These are phyloP conservation scores for Guaruba guarouba DNA, from an alignment of 2,113 vertebrate genomes.

Conservation along the genomic window DNA sequence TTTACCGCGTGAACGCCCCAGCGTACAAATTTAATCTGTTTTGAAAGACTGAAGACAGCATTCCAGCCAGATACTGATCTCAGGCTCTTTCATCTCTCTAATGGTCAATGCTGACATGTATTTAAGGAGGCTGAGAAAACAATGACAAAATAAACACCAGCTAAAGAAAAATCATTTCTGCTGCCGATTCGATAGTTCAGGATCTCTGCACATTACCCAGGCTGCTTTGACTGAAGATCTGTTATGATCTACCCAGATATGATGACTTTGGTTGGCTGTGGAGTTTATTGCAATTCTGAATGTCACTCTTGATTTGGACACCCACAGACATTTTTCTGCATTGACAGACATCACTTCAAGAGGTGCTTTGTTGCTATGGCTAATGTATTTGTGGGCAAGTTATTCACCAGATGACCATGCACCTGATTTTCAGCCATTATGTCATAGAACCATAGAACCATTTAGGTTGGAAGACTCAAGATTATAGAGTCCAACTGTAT, in stretches of 20 bases:
- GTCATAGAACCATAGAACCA: background rate
- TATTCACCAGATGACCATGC: background rate
- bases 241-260: background rate
- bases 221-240: background rate
- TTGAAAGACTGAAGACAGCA: background rate
- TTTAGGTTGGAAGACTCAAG: background rate
- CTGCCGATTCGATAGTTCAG: background rate
- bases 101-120: slow-evolving; percentile 35
- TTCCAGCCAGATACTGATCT: background rate
- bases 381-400: background rate
- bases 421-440: background rate
- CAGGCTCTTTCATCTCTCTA: slow-evolving; percentile 41
- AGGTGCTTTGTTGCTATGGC: background rate
- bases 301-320: background rate
- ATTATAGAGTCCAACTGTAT: background rate
- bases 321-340: background rate
- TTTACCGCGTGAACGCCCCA: slow-evolving; percentile 3
- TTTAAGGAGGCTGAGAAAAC: slow-evolving; percentile 48
- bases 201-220: background rate
- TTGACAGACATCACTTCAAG: background rate
- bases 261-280: background rate
- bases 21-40: slow-evolving; percentile 31
- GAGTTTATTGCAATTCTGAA: background rate
- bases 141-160: slow-evolving; percentile 50
- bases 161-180: slow-evolving; percentile 47